A percentile compares a stretch with the other conserved stretches of the same genome.
Conservation (phyloP, 92 coral and sea anemone species). For the Phenganax marumi region DNA sequence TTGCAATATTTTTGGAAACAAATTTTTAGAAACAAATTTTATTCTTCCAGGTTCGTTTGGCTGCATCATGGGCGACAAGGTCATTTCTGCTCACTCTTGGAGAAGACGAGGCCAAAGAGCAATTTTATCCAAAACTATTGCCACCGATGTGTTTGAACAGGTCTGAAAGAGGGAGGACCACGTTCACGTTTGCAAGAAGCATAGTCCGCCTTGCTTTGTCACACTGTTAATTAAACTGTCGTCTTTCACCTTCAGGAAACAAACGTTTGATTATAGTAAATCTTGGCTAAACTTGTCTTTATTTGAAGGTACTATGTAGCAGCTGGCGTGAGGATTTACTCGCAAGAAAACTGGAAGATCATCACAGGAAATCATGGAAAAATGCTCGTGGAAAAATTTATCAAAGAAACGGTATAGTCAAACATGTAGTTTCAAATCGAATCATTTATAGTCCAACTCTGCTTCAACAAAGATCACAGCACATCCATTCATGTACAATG, state of each 20-base stretch:
- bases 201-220: too few relatives aligned
- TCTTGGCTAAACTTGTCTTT: neutral
- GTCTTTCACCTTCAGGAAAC: neutral
- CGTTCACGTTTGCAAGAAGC: too few relatives aligned
- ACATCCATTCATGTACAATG: too few relatives aligned
- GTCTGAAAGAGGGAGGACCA: slow-evolving; percentile 39
- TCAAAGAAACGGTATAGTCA: slow-evolving; percentile 80
- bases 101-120: slow-evolving; percentile 70
- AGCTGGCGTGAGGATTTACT: slow-evolving; percentile 96
- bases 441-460: neutral
- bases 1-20: too few relatives aligned
- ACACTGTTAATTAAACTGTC: too few relatives aligned
- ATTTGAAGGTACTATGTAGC: slow-evolving; percentile 76
- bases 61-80: slow-evolving; percentile 91
- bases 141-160: slow-evolving; percentile 99
- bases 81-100: slow-evolving; percentile 91
- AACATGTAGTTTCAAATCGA: neutral
- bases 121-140: slow-evolving; percentile 75
- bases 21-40: neutral
- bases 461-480: too few relatives aligned
- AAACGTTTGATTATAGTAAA: neutral
- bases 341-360: slow-evolving; percentile 95
- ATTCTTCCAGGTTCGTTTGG: slow-evolving; percentile 74
- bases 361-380: slow-evolving; percentile 84
- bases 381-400: slow-evolving; percentile 81